Conservation (phyloP, 2,888 invertebrate genomes). For the Coronaproctus castanopsis region DNA sequence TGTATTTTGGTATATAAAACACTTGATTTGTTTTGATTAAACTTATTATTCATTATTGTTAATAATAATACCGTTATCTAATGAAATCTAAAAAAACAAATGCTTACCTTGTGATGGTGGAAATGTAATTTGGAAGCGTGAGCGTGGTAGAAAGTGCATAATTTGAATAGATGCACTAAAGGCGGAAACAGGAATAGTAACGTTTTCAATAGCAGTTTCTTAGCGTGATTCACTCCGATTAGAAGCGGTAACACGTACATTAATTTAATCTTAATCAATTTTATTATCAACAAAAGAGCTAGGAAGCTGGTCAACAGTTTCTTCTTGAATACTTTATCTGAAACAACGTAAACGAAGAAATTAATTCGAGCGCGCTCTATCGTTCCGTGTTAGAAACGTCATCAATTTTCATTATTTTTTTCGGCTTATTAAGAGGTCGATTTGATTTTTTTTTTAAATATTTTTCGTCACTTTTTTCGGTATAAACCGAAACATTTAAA, state of each 20-base stretch:
- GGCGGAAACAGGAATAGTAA: conserved; percentile 65
- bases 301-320: conserved; percentile 52
- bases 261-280: conserved; percentile 56
- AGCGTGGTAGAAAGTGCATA: conserved; percentile 63
- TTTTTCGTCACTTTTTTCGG: too few species aligned
- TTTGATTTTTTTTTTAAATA: too few species aligned
- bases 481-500: too few species aligned
- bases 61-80: too few species aligned
- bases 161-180: conserved; percentile 58
- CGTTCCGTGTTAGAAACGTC: too few species aligned
- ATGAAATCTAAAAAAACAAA: too few species aligned
- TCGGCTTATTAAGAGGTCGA: too few species aligned
- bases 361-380: neutral
- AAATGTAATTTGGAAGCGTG: conserved; percentile 57
- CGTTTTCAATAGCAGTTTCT: conserved; percentile 60
- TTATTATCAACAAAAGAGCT: conserved; percentile 53
- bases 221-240: conserved; percentile 60
- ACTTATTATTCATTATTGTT: too few species aligned
- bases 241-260: conserved; percentile 58
- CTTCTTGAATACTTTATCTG: conserved; percentile 57
- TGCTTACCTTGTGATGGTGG: conserved; percentile 41
- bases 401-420: too few species aligned
- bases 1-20: too few species aligned
- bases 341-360: conserved; percentile 1
- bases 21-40: too few species aligned